A percentile compares a stretch with the other conserved stretches of the same genome.
phyloP scores from a whole-genome alignment of 2,888 invertebrate species.

The Zaprionus obscuricornis region DNA sequence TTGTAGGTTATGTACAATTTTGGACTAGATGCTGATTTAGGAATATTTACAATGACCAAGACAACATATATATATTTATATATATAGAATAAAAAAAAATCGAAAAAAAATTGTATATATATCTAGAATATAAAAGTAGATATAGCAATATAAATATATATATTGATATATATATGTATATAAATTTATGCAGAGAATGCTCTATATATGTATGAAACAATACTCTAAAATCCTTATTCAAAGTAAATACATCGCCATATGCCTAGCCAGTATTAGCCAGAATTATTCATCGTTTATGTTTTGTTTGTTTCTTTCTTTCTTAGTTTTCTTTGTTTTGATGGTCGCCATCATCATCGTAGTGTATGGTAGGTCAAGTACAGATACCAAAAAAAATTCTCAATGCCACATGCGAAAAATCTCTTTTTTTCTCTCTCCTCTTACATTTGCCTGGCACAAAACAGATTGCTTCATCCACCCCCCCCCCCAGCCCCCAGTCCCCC shows the following conservation, averaged over 20 bases:
- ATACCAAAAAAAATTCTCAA: slow-evolving; percentile 28
- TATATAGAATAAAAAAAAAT: slow-evolving; percentile 2
- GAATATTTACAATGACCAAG: slow-evolving; percentile 60
- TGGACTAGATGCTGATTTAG: slow-evolving; percentile 74
- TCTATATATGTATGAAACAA: slow-evolving; percentile 42
- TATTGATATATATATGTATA: background rate
- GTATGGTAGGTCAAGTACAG: slow-evolving; percentile 33
- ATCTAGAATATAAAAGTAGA: background rate
- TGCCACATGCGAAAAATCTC: slow-evolving; percentile 68
- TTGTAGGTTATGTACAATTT: slow-evolving; percentile 57
- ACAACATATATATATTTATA: too few species aligned
- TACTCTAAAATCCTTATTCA: slow-evolving; percentile 54
- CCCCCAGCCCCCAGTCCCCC: background rate
- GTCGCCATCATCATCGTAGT: slow-evolving; percentile 16
- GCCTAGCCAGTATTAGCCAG: slow-evolving; percentile 13
- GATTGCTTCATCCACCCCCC: slow-evolving; percentile 8
- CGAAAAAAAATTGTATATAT: background rate
- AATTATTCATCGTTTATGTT: background rate
- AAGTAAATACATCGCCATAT: slow-evolving; percentile 70
- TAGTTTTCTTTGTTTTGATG: too few species aligned
- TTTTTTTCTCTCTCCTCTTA: slow-evolving; percentile 74
- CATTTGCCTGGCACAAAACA: too few species aligned
- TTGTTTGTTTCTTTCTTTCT: background rate
- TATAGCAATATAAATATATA: background rate
- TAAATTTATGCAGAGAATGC: slow-evolving; percentile 15